Percentiles rank a stretch among this genome's conserved stretches.
These are phyloP conservation scores for Drusus annulatus DNA, from an alignment of 1,140 invertebrate species.

Conservation along the genomic window DNA sequence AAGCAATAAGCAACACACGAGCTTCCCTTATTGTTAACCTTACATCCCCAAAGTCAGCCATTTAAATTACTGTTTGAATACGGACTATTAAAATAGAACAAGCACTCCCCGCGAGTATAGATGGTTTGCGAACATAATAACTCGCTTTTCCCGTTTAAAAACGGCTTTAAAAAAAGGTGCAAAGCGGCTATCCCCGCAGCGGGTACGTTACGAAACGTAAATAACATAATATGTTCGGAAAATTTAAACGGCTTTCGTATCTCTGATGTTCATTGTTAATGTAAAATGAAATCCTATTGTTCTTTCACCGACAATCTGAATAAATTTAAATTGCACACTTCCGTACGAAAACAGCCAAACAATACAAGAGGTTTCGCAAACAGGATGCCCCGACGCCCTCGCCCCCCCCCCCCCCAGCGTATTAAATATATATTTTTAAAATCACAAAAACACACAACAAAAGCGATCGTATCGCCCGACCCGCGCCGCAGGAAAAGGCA, in stretches of 20 bases:
- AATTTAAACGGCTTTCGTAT: constrained; percentile 32
- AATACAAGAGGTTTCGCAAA: constrained; percentile 19
- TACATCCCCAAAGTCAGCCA: not conserved
- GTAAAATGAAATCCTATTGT: constrained; percentile 36
- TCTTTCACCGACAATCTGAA: constrained; percentile 37
- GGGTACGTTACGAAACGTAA: not conserved
- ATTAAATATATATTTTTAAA: constrained; percentile 35
- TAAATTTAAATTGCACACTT: constrained; percentile 42
- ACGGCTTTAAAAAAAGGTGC: not conserved
- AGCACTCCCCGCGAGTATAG: not conserved
- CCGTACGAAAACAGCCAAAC: constrained; percentile 25
- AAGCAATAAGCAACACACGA: constrained; percentile 34
- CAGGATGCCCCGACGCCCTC: not conserved
- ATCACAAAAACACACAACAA: constrained; percentile 35
- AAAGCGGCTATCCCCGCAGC: not conserved
- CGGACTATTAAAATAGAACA: not conserved
- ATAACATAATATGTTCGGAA: constrained; percentile 11
- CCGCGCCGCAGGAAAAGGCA: constrained; percentile 49
- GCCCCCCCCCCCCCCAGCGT: not conserved
- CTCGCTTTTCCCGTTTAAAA: not conserved
- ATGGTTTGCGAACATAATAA: too few relatives aligned
- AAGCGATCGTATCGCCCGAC: constrained; percentile 51
- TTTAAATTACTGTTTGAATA: not conserved
- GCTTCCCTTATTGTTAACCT: not conserved
- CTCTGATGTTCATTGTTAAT: constrained; percentile 25